Base-by-base conservation (phyloP, 30 jellyfish, hydroid and myxozoan species). In the Aurelia aurita region DNA sequence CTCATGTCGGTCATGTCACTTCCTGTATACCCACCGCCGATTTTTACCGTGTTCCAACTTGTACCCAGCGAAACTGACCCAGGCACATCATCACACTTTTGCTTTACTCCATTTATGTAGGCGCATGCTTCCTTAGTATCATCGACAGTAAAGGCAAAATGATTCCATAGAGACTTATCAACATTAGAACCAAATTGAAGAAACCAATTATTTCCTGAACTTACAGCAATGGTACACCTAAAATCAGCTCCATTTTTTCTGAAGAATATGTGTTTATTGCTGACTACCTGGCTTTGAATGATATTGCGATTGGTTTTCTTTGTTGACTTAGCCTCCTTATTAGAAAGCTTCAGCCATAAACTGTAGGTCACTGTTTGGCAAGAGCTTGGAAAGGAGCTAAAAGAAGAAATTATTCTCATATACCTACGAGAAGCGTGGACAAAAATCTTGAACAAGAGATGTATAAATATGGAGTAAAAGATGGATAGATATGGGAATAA, bases 31-130 rank as follows among this genome's bases (percentile, higher is more conserved):
- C 51, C 51, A 39, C 51, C 51, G 9, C 51, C 51, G 15, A 39
- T 8, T 39, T 39, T 39, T 39, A 39, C 51, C 51, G 7, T 15
- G 51, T 39, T 39, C 12, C 13, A 39, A 0, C 14, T 5, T 39
- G 15, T 15, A 8, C 51, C 1, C 16, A 3, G 12, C 15, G 51
- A 6, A 12, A 57, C 86, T 16, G 77, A 0, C 5, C 1, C 2
- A 20, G 71, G 72, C 10, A 15, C 1, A 11, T 54, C 35, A n/a
- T 74, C 75, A 34, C 86, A 74, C 46, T 15, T 26, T 25, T 74
- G 62, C 31, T 74, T 51, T 21, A 46, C 72, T 54, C 86, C 86
- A 46, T 74, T 74, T 16, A 74, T 57, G 86, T 49, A 74, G 34
- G 75, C 86, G 21, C 86, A 74, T 1, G 65, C 76, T 3, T 14